Evolutionary conservation across 1,140 invertebrate species (phyloP), one percentile per base, ranked within the genome.

Genomic region (Anastatus disparis): DNA sequence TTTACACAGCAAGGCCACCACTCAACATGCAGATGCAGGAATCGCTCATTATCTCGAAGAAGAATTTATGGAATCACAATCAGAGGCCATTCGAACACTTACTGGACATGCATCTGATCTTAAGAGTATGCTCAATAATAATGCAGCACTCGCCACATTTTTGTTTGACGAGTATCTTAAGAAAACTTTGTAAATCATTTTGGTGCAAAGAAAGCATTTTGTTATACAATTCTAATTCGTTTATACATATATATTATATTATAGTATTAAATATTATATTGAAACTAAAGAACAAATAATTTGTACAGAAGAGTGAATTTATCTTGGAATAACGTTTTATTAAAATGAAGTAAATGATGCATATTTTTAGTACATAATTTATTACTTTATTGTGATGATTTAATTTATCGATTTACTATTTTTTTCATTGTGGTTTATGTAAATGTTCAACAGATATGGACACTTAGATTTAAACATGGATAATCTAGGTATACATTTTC

Each of bases 161-260:
- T 76, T 95, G 53, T 94, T 94, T 79, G 93, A 95, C 82, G 91
- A 94, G 80, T 92, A 93, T 76, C 87, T 94, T 70, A 86, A 92
- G 74, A 92, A 91, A 79, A 56, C 44, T 56, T 55, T 81, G 63
- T 83, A 80, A 81, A 73, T 55, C 44, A 26, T 9, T 13, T 2
- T 24, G 42, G 12, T 10, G 3, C 3, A n/a, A n/a, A n/a, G n/a
- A n/a, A n/a, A n/a, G 1, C 0, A 44, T 68, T 40, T 69, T 53
- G 31, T 69, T 69, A 31, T 46, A 35, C 22, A 13, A 62, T 40
- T 31, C 35, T n/a, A 31, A 55, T 55, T 6, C 9, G 15, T 46
- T 44, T 62, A 22, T 59, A 53, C 31, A 27, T 56, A 24, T 38
- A 42, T 13, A 42, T 40, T 59, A 59, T 56, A 56, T 35, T 15